Percentiles rank a stretch among this genome's conserved stretches.
These are phyloP conservation scores for Tenthredo livida DNA, from an alignment of 2,888 invertebrate genomes.

Conservation along the genomic window DNA sequence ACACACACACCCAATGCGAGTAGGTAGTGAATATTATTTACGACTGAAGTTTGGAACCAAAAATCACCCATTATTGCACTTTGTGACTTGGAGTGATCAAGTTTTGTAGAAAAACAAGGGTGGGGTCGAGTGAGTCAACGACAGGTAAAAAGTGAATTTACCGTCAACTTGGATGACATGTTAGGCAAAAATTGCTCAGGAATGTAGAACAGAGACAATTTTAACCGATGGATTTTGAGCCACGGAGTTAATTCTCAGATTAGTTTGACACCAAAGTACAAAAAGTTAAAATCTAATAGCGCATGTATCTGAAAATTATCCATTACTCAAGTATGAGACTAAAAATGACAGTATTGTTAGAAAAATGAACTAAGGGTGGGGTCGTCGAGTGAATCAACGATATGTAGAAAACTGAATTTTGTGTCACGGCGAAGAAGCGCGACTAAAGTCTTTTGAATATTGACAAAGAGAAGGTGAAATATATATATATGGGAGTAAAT, in stretches of 20 bases:
- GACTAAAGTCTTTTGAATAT: neutral
- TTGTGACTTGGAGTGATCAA: too few relatives aligned
- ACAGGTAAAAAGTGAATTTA: neutral
- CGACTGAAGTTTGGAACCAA: neutral
- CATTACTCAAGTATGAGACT: neutral
- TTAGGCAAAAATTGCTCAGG: neutral
- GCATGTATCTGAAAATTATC: neutral
- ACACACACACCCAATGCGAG: neutral
- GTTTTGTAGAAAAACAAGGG: neutral
- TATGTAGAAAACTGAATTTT: neutral
- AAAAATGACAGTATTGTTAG: too few relatives aligned
- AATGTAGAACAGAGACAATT: neutral
- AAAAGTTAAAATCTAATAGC: neutral
- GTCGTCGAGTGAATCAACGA: slow-evolving; percentile 13
- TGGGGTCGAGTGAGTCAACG: slow-evolving; percentile 31
- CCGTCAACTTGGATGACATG: neutral
- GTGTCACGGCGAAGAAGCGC: neutral
- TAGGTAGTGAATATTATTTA: neutral
- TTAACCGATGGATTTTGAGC: neutral
- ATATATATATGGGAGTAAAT: neutral
- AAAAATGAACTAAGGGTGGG: neutral
- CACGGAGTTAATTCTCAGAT: neutral
- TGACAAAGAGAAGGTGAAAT: neutral
- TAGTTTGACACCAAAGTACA: neutral
- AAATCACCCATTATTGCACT: too few relatives aligned